Evolutionary conservation across 2,888 invertebrate genomes (phyloP), one percentile per base, ranked within the genome.

Genomic region (Strigamia crassipes): DNA sequence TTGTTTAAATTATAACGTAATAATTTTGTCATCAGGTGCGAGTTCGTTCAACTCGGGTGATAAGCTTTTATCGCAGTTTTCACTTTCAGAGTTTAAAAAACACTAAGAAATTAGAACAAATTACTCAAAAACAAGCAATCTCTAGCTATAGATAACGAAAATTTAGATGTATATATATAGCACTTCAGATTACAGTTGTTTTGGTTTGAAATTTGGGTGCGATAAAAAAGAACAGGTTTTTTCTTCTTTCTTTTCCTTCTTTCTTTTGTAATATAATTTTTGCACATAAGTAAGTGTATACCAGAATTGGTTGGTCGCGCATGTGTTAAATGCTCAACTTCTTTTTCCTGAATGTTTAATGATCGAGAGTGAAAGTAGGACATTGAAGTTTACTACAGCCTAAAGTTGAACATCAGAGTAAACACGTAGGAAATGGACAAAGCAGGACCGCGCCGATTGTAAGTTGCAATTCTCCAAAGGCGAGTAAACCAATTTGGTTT

Each of bases 281-380:
- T 27, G 27, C 27, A 27, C 27, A 27, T 27, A 27, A 27, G 27
- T 27, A 27, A 27, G 27, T 27, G 3, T 27, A 27, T 15, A 12
- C 61, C 12, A 21, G 23, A 23, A 66, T 12, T 66, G 61, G 61
- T n/a, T 66, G 61, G 61, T 23, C 21, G 61, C 23, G 61, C 23
- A 8, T 66, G 61, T 66, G 12, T 66, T 21, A 66, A 66, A 18
- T 66, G 61, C 61, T 15, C 23, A 66, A 23, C 23, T 66, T 66
- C 61, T 66, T 66, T 23, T 66, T 23, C 61, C 61, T 66, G 61
- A 66, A 66, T 66, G 23, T 66, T 66, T 66, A 66, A 66, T 21
- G 61, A 21, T 18, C 23, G 61, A 66, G 61, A 66, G 61, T 66
- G 61, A 66, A 66, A 66, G 61, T 66, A 66, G 61, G 61, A 66